Conservation (phyloP, 2,888 invertebrate species). For the Eustalomyia histrio region DNA sequence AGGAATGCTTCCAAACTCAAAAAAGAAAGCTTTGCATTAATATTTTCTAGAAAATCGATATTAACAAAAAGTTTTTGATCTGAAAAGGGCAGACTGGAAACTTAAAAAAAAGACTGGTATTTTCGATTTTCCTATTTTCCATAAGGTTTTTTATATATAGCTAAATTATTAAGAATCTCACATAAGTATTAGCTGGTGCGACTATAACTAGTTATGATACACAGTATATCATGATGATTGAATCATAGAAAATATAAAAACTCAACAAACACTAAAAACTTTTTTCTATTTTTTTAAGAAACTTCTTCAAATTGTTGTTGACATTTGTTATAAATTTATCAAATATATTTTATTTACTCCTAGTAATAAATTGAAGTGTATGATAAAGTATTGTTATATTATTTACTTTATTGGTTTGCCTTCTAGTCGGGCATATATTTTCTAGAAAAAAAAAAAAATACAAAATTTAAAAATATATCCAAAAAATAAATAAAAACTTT, state of each 20-base stretch:
- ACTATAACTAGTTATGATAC: too few species aligned
- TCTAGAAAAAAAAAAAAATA: background rate
- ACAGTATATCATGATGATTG: background rate
- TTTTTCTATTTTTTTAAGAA: background rate
- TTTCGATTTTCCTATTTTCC: too few species aligned
- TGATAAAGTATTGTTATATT: slow-evolving; percentile 9
- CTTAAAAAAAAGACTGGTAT: too few species aligned
- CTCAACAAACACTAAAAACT: background rate
- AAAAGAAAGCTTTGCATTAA: too few species aligned
- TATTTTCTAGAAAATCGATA: too few species aligned
- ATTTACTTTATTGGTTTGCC: slow-evolving; percentile 1
- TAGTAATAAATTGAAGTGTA: background rate
- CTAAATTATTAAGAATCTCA: too few species aligned
- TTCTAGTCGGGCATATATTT: background rate
- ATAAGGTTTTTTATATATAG: too few species aligned
- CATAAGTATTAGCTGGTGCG: too few species aligned
- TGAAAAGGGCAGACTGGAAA: too few species aligned
- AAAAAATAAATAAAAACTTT: too few species aligned
- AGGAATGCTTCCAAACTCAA: too few species aligned
- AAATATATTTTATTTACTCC: slow-evolving; percentile 16
- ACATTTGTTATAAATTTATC: slow-evolving; percentile 17
- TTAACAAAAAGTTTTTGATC: too few species aligned
- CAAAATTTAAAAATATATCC: background rate
- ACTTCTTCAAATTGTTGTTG: slow-evolving; percentile 9
- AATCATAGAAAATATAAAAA: slow-evolving; percentile 11